A percentile compares a stretch with the other conserved stretches of the same genome.
Conservation (phyloP, 2,113 vertebrate genomes). For the Canis aureus region DNA sequence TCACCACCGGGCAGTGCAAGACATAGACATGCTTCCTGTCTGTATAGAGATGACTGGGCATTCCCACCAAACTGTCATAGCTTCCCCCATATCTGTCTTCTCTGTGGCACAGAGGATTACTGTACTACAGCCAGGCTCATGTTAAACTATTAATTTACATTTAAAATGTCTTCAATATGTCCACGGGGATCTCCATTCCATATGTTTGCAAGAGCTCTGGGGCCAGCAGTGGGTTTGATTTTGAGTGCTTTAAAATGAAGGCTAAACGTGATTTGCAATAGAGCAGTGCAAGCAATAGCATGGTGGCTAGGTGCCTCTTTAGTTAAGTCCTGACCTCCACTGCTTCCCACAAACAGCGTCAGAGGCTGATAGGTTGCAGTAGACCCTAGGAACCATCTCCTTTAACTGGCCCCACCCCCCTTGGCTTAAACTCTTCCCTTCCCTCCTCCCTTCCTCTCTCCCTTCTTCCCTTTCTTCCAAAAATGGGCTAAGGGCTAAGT, state of each 20-base stretch:
- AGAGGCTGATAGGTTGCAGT: background rate
- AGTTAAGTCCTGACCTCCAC: background rate
- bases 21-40: fast-evolving
- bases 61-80: fast-evolving
- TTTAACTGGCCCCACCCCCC: background rate
- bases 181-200: background rate
- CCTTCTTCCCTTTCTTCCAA: background rate
- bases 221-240: background rate
- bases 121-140: background rate
- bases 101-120: background rate
- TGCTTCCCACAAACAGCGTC: background rate
- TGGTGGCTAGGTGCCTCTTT: background rate
- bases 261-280: conserved; percentile 48
- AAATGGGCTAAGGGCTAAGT: background rate
- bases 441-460: background rate
- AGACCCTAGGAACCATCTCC: background rate
- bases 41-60: background rate
- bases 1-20: background rate
- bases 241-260: conserved; percentile 60
- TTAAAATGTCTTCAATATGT: conserved; percentile 21
- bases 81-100: background rate
- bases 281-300: background rate
- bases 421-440: background rate
- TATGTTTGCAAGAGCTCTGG: conserved; percentile 32
- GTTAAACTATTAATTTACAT: conserved; percentile 61